Percentiles rank a stretch among this genome's conserved stretches.
These are phyloP conservation scores for Hyles lineata DNA, from an alignment of 2,888 invertebrate genomes.

Conservation along the genomic window DNA sequence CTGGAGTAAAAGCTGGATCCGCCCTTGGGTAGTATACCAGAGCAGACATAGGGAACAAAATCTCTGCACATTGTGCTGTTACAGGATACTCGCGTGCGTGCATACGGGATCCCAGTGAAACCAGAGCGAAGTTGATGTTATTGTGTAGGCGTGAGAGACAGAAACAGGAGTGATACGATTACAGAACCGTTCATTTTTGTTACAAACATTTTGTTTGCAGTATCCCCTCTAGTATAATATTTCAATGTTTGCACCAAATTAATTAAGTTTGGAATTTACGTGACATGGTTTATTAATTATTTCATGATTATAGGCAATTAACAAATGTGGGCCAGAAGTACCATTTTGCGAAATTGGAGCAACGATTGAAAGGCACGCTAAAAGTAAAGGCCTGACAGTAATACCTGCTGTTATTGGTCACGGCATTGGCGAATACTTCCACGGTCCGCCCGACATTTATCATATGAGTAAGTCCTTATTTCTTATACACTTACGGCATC, in stretches of 20 bases:
- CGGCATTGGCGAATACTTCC: constrained; percentile 96
- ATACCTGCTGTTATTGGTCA: constrained; percentile 95
- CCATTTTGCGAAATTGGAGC: constrained; percentile 87
- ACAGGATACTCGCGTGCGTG: too few species aligned
- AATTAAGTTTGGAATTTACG: background rate
- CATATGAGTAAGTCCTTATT: constrained; percentile 88
- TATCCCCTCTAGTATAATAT: too few species aligned
- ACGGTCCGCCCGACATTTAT: constrained; percentile 95
- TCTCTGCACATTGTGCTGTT: too few species aligned
- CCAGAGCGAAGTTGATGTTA: too few species aligned
- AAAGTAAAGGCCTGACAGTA: constrained; percentile 86
- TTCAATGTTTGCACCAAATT: background rate
- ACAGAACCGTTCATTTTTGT: too few species aligned
- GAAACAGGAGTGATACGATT: too few species aligned
- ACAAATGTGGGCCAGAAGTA: constrained; percentile 85
- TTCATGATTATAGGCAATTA: constrained; percentile 74
- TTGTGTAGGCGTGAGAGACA: too few species aligned
- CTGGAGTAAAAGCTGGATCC: too few species aligned
- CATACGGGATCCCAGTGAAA: too few species aligned
- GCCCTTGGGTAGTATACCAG: background rate
- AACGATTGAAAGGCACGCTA: constrained; percentile 87
- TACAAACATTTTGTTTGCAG: too few species aligned
- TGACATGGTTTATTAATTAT: background rate
- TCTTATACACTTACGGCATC: background rate
- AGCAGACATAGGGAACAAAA: background rate